Conservation (phyloP, 2,888 invertebrate genomes). For the Rosalia funebris region DNA sequence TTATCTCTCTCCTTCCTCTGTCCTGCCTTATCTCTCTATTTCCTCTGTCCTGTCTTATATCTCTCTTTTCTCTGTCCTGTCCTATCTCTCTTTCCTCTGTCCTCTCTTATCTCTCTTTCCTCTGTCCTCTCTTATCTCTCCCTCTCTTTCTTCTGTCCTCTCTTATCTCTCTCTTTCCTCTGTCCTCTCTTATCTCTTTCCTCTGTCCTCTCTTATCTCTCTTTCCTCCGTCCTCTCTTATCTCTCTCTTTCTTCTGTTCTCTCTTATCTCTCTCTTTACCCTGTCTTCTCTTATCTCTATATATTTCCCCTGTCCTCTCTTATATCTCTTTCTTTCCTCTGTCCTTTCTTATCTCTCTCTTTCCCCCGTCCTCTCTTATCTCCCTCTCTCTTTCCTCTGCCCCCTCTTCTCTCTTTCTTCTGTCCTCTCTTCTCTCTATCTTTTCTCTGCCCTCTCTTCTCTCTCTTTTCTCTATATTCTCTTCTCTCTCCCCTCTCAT, state of each 20-base stretch:
- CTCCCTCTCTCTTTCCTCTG: background rate
- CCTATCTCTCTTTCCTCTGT: background rate
- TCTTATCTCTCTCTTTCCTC: background rate
- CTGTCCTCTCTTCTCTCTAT: too few species aligned
- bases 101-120: background rate
- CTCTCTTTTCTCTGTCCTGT: background rate
- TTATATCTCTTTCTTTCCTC: background rate
- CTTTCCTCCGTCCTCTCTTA: background rate
- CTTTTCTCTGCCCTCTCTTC: too few species aligned
- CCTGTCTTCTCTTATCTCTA: background rate
- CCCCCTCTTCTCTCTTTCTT: background rate
- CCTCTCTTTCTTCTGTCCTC: background rate
- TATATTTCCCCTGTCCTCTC: background rate
- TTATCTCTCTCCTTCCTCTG: background rate
- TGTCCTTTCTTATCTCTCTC: background rate
- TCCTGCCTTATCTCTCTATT: background rate
- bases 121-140: background rate
- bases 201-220: background rate
- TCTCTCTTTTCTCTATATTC: too few species aligned
- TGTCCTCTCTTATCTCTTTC: background rate
- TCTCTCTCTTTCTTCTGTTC: background rate
- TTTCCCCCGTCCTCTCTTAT: background rate
- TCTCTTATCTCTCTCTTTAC: background rate
- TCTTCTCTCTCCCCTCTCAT: too few species aligned
- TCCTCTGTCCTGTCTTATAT: background rate